Evolutionary conservation across 2,888 invertebrate genomes (phyloP).

Genomic region (Erebia aethiops): DNA sequence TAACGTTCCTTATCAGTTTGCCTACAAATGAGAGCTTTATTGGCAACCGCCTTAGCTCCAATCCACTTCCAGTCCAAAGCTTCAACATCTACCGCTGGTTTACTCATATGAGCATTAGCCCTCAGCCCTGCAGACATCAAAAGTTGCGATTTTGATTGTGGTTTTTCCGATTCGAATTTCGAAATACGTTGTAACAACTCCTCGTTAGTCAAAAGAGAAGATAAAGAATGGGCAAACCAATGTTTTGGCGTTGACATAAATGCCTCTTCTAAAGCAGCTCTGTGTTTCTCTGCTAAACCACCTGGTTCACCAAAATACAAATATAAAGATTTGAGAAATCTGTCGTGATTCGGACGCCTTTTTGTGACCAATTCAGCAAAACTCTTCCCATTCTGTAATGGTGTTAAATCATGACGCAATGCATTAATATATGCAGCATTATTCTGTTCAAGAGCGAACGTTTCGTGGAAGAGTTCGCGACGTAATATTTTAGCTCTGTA

Average conservation of each 20-base stretch:
- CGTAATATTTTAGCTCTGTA: slow-evolving; percentile 54
- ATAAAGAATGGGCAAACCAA: slow-evolving; percentile 42
- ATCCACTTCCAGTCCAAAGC: slow-evolving; percentile 49
- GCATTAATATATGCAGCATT: slow-evolving; percentile 60
- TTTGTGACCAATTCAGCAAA: slow-evolving; percentile 42
- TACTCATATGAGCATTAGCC: slow-evolving; percentile 53
- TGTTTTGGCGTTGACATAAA: slow-evolving; percentile 27
- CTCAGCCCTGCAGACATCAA: slow-evolving; percentile 49
- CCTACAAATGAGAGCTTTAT: slow-evolving; percentile 50
- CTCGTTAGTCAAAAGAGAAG: slow-evolving; percentile 36
- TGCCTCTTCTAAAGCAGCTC: slow-evolving; percentile 34
- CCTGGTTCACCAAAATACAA: slow-evolving; percentile 58
- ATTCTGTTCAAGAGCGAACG: slow-evolving; percentile 52
- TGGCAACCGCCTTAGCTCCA: slow-evolving; percentile 59
- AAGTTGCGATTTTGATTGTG: slow-evolving; percentile 29
- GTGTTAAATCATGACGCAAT: slow-evolving; percentile 53
- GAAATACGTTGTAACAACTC: slow-evolving; percentile 36
- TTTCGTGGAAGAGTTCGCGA: slow-evolving; percentile 51
- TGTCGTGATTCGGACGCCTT: slow-evolving; percentile 44
- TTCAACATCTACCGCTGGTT: slow-evolving; percentile 51
- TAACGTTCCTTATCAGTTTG: slow-evolving; percentile 44
- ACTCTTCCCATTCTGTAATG: slow-evolving; percentile 47
- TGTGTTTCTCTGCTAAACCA: slow-evolving; percentile 51
- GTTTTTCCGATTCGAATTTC: slow-evolving; percentile 36
- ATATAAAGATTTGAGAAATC: slow-evolving; percentile 52